These are phyloP conservation scores for Acronicta psi DNA, from an alignment of 2,888 invertebrate genomes.

Conservation along the genomic window DNA sequence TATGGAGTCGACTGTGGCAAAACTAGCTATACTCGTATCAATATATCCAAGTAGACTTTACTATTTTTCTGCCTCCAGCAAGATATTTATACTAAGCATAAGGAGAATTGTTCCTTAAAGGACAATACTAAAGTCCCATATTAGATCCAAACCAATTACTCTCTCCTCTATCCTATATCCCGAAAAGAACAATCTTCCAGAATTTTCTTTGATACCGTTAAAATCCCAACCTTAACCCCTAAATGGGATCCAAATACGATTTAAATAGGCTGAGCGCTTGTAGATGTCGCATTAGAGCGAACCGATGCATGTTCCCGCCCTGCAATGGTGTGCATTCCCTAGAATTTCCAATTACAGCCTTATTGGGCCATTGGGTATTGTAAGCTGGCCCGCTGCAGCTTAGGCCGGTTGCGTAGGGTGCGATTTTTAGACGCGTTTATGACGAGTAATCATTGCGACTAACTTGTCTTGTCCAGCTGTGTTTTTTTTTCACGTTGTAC, in stretches of 20 bases:
- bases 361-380: constrained; percentile 76
- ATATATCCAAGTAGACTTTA: too few relatives aligned
- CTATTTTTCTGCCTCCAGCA: too few relatives aligned
- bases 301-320: constrained; percentile 57
- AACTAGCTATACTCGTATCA: too few relatives aligned
- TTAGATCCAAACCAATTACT: constrained; percentile 43
- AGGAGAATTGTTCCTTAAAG: neutral
- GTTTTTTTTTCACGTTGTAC: too few relatives aligned
- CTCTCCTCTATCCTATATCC: constrained; percentile 15
- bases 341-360: constrained; percentile 81
- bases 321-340: constrained; percentile 69
- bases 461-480: neutral
- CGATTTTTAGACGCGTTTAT: constrained; percentile 19
- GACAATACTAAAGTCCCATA: constrained; percentile 12
- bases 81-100: neutral
- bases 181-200: constrained; percentile 27
- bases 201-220: constrained; percentile 52
- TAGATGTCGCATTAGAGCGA: constrained; percentile 68
- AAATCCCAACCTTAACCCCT: constrained; percentile 45
- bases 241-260: constrained; percentile 59
- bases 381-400: constrained; percentile 53
- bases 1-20: too few relatives aligned
- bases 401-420: constrained; percentile 28
- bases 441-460: neutral
- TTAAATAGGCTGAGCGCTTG: constrained; percentile 63